phyloP scores from a whole-genome alignment of 2,888 invertebrate species.

The Dryococelus australis region DNA sequence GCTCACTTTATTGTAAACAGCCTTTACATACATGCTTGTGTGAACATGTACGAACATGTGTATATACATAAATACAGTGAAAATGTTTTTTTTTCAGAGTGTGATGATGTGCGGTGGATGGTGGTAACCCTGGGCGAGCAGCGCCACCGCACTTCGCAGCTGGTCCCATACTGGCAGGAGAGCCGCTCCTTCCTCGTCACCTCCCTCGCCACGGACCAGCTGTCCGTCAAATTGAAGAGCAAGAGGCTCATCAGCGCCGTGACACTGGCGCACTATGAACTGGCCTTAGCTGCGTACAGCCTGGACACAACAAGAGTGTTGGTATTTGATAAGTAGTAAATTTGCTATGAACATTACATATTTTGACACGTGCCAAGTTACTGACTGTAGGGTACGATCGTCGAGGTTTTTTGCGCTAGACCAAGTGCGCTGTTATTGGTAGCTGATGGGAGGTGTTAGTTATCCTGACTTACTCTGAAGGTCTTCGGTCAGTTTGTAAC shows the following conservation, averaged over 20 bases:
- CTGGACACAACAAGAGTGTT: slow-evolving; percentile 59
- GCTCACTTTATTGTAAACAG: no score
- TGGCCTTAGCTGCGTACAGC: slow-evolving; percentile 59
- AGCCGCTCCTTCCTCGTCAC: slow-evolving; percentile 62
- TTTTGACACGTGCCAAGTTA: not conserved
- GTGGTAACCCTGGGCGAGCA: slow-evolving; percentile 59
- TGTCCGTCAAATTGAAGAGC: slow-evolving; percentile 61
- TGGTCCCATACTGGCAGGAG: slow-evolving; percentile 59
- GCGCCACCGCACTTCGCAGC: slow-evolving; percentile 57
- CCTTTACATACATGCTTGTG: no score
- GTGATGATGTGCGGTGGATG: slow-evolving; percentile 60
- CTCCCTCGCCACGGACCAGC: slow-evolving; percentile 58
- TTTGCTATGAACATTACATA: not conserved
- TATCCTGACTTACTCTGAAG: no score
- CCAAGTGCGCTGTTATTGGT: no score
- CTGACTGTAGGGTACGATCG: no score
- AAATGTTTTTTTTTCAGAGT: not conserved
- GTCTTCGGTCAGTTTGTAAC: not conserved
- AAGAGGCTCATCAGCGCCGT: slow-evolving; percentile 61
- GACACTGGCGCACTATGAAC: slow-evolving; percentile 60
- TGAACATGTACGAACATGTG: no score
- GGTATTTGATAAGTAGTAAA: slow-evolving; percentile 48
- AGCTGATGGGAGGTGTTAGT: no score
- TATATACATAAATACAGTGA: no score
- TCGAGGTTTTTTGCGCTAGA: no score